Evolutionary conservation across 2,797 vertebrate species (phyloP), one percentile per base, ranked within the genome.

Genomic region (Lacerta agilis): DNA sequence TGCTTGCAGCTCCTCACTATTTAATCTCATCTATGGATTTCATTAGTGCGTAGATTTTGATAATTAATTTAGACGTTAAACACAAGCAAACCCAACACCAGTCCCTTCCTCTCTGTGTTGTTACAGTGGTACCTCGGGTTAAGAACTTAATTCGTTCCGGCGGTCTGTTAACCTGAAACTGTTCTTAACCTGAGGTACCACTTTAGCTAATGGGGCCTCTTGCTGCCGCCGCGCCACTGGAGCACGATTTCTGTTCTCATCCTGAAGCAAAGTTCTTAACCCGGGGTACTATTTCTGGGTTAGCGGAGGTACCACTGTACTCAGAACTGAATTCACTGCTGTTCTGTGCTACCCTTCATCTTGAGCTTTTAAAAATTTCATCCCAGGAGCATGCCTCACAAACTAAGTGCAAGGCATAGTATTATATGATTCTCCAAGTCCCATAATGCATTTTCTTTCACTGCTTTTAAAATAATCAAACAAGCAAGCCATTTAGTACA

Each of bases 1-100:
- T 88, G 84, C 29, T 85, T 76, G 86, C 86, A 78, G 20, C 9
- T 69, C 69, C 89, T 89, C 86, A 45, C 29, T 84, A 86, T 91
- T 91, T 83, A 91, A 61, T 25, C 67, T 85, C 91, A 92, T 90
- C 87, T 75, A 86, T 67, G 89, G 86, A 87, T 93, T 92, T 94
- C 88, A 91, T 85, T 93, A 92, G 94, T 84, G 88, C 83, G 75
- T 86, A 83, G 76, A 93, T 89, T 90, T 83, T 90, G 90, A 93
- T 92, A 94, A 89, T 92, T 95, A 96, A 94, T 90, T 91, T 90
- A 91, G 87, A 95, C 90, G 91, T 94, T 89, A 95, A 94, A 94
- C 45, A 90, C 84, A 94, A 90, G 89, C 72, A 92, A 93, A 90
- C 88, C 92, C 92, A 84, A 90, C 94, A 95, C 91, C 86, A 94